A percentile compares a stretch with the other conserved stretches of the same genome.
These are phyloP conservation scores for Sminthurinus signatus DNA, from an alignment of 1,140 invertebrate species.

Conservation along the genomic window DNA sequence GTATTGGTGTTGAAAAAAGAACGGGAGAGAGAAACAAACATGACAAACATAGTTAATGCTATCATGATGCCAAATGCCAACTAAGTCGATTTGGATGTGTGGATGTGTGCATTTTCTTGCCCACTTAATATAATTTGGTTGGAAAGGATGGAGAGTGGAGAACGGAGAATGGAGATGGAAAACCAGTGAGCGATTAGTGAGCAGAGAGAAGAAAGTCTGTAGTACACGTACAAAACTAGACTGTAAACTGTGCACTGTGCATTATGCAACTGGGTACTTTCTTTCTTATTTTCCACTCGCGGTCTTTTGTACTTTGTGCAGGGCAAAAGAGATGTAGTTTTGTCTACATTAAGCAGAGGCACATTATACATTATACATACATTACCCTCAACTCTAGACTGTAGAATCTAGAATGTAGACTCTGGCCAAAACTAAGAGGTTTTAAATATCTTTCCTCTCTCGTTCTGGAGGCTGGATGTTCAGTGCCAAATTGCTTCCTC, in stretches of 20 bases:
- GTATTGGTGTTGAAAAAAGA: conserved; percentile 1
- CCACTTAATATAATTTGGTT: conserved; percentile 22
- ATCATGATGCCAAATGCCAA: conserved; percentile 24
- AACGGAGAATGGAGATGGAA: not conserved
- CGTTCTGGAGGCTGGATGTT: not conserved
- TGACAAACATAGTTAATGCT: conserved; percentile 21
- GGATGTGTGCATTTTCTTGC: conserved; percentile 15
- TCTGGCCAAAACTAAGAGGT: no score
- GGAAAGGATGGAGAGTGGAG: not conserved
- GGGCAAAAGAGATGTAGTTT: no score
- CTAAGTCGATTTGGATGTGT: conserved; percentile 23
- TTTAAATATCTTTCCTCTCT: not conserved
- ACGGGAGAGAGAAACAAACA: conserved; percentile 19
- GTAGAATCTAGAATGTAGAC: no score
- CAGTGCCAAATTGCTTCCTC: conserved; percentile 22
- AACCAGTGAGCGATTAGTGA: not conserved
- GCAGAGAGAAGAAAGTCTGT: not conserved
- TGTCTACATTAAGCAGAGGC: no score
- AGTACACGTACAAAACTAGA: not conserved
- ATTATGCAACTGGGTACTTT: not conserved
- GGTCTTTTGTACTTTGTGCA: not conserved
- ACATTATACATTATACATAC: no score
- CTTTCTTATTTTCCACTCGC: not conserved
- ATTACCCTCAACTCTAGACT: no score
- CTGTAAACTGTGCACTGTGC: not conserved